These are phyloP conservation scores for Dugesia japonica DNA, from an alignment of 2,888 invertebrate genomes.

Conservation along the genomic window DNA sequence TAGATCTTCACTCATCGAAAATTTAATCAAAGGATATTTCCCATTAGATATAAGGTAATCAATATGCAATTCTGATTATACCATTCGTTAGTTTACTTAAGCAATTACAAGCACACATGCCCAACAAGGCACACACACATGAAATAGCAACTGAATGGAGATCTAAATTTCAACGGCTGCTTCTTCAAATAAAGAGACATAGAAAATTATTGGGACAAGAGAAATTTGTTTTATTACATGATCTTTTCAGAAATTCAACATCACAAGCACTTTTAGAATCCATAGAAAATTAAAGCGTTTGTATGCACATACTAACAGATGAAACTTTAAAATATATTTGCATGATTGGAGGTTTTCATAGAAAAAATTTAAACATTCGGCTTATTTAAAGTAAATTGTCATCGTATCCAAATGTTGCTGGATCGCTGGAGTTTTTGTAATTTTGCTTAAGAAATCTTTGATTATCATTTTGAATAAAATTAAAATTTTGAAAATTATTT, in stretches of 20 bases:
- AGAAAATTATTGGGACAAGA: slow-evolving; percentile 16
- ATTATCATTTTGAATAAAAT: too few relatives aligned
- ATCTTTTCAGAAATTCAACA: slow-evolving; percentile 4
- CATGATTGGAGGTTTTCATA: too few relatives aligned
- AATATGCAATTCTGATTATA: slow-evolving; percentile 15
- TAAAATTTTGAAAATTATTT: too few relatives aligned
- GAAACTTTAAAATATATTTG: background rate
- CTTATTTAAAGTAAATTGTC: too few relatives aligned
- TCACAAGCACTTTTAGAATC: slow-evolving; percentile 10
- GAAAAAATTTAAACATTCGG: too few relatives aligned
- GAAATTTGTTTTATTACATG: slow-evolving; percentile 15
- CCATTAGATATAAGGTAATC: background rate
- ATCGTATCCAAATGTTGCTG: too few relatives aligned
- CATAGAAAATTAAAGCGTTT: background rate
- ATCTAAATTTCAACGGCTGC: background rate
- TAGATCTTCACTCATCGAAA: slow-evolving; percentile 15
- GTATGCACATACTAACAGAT: background rate
- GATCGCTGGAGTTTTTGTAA: too few relatives aligned
- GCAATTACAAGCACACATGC: slow-evolving; percentile 11
- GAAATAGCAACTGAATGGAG: background rate
- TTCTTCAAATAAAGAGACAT: slow-evolving; percentile 11
- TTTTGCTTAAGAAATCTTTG: too few relatives aligned
- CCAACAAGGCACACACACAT: background rate
- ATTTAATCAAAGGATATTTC: slow-evolving; percentile 16
- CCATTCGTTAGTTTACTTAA: slow-evolving; percentile 4